A percentile compares a stretch with the other conserved stretches of the same genome.
Evolutionary conservation across 2,888 invertebrate species (phyloP).

Genomic region (Limnephilus rhombicus): DNA sequence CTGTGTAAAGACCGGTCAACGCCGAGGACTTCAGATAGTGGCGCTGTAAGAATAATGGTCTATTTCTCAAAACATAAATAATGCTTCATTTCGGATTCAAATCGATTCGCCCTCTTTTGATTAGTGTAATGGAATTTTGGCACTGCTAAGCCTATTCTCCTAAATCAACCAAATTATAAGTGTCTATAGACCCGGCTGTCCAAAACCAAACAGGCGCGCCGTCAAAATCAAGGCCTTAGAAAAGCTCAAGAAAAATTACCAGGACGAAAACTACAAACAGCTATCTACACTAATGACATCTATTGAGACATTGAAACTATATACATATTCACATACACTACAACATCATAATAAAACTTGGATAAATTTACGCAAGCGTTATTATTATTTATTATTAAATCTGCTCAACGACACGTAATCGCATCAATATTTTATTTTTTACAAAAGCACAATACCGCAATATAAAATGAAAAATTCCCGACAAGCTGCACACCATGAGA

Average conservation of each 20-base stretch:
- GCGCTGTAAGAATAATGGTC: too few species aligned
- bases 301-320: too few species aligned
- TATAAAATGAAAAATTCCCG: background rate
- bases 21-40: too few species aligned
- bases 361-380: too few species aligned
- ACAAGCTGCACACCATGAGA: background rate
- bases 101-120: background rate
- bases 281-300: too few species aligned
- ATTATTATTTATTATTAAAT: background rate
- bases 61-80: background rate
- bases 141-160: background rate
- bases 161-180: background rate
- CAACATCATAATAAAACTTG: too few species aligned
- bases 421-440: background rate
- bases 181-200: background rate
- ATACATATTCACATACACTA: too few species aligned
- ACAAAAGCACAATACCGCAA: background rate
- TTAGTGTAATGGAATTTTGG: background rate
- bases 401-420: background rate
- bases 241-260: background rate
- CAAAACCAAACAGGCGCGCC: background rate
- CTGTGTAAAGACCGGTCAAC: too few species aligned
- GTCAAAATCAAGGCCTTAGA: background rate
- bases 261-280: too few species aligned
- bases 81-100: background rate